Base-by-base conservation (phyloP, 2,888 invertebrate species). In the Cyclophora punctaria region DNA sequence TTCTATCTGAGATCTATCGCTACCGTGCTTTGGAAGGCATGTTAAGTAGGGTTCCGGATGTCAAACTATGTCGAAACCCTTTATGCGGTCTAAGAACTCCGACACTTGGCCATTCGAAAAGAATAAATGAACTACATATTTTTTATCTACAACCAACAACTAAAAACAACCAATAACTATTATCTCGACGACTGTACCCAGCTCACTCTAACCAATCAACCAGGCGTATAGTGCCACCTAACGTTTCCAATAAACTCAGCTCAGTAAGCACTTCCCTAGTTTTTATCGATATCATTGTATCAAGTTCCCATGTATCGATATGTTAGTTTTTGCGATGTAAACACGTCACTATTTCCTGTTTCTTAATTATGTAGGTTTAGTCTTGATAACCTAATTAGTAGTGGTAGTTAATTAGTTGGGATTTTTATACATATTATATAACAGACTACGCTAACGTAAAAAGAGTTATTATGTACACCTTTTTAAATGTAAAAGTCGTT, bases 201-300 rank as follows among this genome's bases (percentile, higher is more conserved):
- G 55, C 46, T 48, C 45, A 61, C 58, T 53, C 58, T 51, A 52
- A 55, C 52, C 56, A 59, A 49, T 51, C 43, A 57, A 57, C 49
- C 5, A 5, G 37, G 5, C 5, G 5, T 37, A 53, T 57, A 60
- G 58, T 34, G 44, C 33, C 52, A 61, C 56, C 58, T 55, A 53
- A 55, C 59, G 52, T 37, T 37, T 37, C 62, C 52, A 48, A 50
- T 48, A 49, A 47, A 49, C 46, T 35, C 37, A 48, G 48, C 55
- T 50, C 53, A 58, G 47, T 49, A 53, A 57, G 57, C 48, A 58
- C 66, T 79, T 80, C 73, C 80, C 66, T 55, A 58, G 63, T 77
- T 79, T 76, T 77, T 76, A 66, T 65, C 66, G 67, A 67, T 57
- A 71, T 71, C 67, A 71, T 71, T 68, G 64, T 70, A 62, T 55